Percentiles rank a stretch among this genome's conserved stretches.
Evolutionary conservation across 1,140 invertebrate species (phyloP).

Genomic region (Eufriesea mexicana): DNA sequence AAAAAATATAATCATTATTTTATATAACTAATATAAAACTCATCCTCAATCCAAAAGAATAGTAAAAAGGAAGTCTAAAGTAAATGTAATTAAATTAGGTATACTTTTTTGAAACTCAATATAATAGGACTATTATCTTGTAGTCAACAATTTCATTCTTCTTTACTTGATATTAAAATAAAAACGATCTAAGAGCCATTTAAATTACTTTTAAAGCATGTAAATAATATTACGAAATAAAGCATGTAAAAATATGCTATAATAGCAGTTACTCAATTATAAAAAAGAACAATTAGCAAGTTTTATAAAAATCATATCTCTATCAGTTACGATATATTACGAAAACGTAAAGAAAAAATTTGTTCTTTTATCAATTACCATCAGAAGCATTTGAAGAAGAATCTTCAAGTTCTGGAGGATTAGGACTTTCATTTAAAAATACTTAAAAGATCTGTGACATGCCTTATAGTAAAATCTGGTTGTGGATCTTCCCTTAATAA

Average conservation of each 20-base stretch:
- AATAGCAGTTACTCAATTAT: background rate
- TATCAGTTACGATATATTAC: background rate
- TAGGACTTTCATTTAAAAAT: slow-evolving; percentile 76
- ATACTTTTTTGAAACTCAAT: background rate
- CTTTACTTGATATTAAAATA: background rate
- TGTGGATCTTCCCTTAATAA: slow-evolving; percentile 74
- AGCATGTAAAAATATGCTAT: background rate
- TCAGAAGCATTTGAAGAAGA: slow-evolving; percentile 80
- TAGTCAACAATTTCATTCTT: background rate
- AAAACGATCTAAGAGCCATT: background rate
- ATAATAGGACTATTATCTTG: background rate
- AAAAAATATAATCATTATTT: slow-evolving; percentile 8
- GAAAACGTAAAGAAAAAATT: slow-evolving; percentile 5
- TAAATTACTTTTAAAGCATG: slow-evolving; percentile 1
- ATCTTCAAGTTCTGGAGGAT: slow-evolving; percentile 78
- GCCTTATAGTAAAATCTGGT: slow-evolving; percentile 79
- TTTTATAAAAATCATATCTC: slow-evolving; percentile 7
- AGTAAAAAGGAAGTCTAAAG: background rate
- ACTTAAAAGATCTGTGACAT: slow-evolving; percentile 76
- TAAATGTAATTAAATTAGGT: background rate
- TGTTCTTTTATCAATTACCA: slow-evolving; percentile 65
- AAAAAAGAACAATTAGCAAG: background rate
- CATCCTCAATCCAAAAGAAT: background rate
- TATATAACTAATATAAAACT: background rate
- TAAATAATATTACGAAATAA: slow-evolving; percentile 6